A percentile compares a stretch with the other conserved stretches of the same genome.
Evolutionary conservation across 37 sponge, comb jelly and placozoan species (phyloP).

Genomic region (Eunapius fragilis): DNA sequence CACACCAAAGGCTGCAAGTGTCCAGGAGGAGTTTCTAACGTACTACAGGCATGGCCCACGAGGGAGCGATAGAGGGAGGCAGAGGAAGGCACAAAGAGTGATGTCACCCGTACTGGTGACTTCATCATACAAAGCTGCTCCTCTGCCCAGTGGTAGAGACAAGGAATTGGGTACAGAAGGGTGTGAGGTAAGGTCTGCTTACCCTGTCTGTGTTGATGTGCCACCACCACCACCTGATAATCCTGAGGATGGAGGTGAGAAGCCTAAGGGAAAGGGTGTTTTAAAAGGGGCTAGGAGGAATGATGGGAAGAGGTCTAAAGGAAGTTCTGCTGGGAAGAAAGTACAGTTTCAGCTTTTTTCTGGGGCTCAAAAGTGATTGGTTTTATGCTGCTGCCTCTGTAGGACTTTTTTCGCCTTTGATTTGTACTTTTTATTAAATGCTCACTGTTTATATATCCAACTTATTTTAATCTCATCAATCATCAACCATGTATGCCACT

Average conservation of each 20-base stretch:
- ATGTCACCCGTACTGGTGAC: not conserved
- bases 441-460: not conserved
- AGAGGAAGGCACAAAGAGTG: not conserved
- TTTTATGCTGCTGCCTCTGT: not conserved
- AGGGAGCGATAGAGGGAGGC: not conserved
- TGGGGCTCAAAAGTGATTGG: not conserved
- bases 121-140: not conserved
- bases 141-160: not conserved
- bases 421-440: not conserved
- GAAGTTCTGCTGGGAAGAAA: not conserved
- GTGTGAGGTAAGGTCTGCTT: too few relatives aligned
- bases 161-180: too few relatives aligned
- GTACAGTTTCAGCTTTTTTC: not conserved
- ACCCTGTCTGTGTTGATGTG: too few relatives aligned
- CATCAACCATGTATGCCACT: not conserved
- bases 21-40: not conserved
- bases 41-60: not conserved
- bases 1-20: not conserved
- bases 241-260: not conserved
- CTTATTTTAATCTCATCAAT: not conserved
- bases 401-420: not conserved
- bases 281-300: too few relatives aligned
- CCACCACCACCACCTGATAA: not conserved
- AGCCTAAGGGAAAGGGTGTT: too few relatives aligned
- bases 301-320: not conserved